phyloP scores from a whole-genome alignment of 1,140 invertebrate genomes.

The Dermatophagoides farinae region DNA sequence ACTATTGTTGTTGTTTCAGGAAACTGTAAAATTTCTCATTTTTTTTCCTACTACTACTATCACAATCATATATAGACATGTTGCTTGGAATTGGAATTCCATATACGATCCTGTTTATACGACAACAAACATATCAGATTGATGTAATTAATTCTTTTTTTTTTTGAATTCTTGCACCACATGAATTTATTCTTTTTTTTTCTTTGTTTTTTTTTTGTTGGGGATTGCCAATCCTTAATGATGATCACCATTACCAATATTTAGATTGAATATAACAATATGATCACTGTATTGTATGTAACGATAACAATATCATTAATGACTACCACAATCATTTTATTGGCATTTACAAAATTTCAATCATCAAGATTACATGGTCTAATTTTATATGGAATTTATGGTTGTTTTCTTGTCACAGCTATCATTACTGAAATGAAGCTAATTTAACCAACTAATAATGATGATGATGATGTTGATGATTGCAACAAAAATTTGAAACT shows the following conservation, averaged over 20 bases:
- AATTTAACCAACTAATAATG: too few species aligned
- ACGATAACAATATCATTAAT: slow-evolving; percentile 28
- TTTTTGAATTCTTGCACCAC: neutral
- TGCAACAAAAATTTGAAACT: too few species aligned
- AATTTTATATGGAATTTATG: slow-evolving; percentile 16
- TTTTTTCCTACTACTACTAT: too few species aligned
- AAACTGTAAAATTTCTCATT: slow-evolving; percentile 6
- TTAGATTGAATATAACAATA: slow-evolving; percentile 26
- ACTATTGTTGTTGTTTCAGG: neutral
- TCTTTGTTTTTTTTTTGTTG: neutral
- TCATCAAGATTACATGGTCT: slow-evolving; percentile 17
- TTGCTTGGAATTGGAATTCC: slow-evolving; percentile 35
- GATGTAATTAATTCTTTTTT: neutral
- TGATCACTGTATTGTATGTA: slow-evolving; percentile 26
- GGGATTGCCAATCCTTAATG: neutral
- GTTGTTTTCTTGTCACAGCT: slow-evolving; percentile 14
- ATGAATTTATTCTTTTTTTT: neutral
- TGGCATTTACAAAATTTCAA: slow-evolving; percentile 24
- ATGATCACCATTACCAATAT: too few species aligned
- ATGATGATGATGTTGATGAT: too few species aligned
- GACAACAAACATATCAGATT: neutral
- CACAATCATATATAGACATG: slow-evolving; percentile 24
- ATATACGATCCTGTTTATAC: slow-evolving; percentile 29
- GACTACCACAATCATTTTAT: slow-evolving; percentile 25
- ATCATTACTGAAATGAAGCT: slow-evolving; percentile 15